These are phyloP conservation scores for Nephila pilipes DNA, from an alignment of 1,140 invertebrate genomes.

Conservation along the genomic window DNA sequence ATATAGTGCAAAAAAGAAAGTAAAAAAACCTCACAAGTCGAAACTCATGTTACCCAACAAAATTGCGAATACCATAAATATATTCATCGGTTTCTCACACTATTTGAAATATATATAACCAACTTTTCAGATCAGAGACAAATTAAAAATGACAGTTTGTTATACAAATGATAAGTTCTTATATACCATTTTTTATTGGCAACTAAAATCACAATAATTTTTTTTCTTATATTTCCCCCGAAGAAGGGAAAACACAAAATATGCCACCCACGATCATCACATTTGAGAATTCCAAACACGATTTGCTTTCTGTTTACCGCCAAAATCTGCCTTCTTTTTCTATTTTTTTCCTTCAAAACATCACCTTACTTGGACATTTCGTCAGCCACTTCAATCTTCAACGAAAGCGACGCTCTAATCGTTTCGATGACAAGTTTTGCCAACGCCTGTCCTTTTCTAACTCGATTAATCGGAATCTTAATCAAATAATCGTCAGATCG, in stretches of 20 bases:
- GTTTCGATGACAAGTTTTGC: neutral
- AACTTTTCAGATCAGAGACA: no score
- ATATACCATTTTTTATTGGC: no score
- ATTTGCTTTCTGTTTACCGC: conserved; percentile 38
- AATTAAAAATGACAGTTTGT: no score
- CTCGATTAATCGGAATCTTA: conserved; percentile 28
- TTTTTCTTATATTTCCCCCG: neutral
- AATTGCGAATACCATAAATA: no score
- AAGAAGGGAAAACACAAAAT: neutral
- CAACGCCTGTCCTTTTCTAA: neutral
- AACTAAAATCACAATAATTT: no score
- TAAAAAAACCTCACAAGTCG: no score
- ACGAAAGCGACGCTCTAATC: conserved; percentile 11
- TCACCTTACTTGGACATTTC: neutral
- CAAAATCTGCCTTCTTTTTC: neutral
- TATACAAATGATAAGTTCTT: no score
- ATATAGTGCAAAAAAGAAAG: no score
- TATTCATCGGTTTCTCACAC: no score
- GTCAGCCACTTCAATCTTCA: conserved; percentile 18
- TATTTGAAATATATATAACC: no score
- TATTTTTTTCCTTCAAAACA: neutral
- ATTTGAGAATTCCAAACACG: conserved; percentile 14
- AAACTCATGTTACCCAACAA: no score
- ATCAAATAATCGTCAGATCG: conserved; percentile 27
- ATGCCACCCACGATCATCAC: neutral